phyloP scores from a whole-genome alignment of 64 coral and sea anemone species.

The Platygyra sinensis region DNA sequence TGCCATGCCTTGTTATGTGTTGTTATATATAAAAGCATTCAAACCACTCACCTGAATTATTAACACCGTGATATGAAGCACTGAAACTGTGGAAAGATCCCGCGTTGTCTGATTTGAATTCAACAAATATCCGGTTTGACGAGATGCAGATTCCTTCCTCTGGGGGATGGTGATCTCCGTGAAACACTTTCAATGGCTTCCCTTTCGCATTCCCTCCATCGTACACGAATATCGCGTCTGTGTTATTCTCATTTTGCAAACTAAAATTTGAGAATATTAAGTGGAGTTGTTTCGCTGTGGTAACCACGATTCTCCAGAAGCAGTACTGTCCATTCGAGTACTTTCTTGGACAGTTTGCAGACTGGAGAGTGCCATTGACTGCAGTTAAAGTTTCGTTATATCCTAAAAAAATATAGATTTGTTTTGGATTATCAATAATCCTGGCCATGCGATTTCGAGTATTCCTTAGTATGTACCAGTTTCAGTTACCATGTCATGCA shows the following conservation, averaged over 20 bases:
- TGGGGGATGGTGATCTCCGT: background rate
- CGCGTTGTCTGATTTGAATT: conserved; percentile 1
- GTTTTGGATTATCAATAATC: no score
- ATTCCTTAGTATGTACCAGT: no score
- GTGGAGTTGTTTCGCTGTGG: background rate
- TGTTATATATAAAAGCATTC: no score
- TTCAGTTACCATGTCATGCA: no score
- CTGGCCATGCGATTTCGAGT: no score
- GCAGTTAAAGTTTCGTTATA: conserved; percentile 37
- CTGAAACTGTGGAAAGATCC: background rate
- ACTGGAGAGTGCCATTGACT: conserved; percentile 28
- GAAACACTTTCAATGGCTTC: background rate
- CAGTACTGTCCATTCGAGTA: conserved; percentile 62
- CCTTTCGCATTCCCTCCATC: conserved; percentile 2
- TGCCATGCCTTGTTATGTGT: no score
- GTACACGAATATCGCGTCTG: background rate
- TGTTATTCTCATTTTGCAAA: background rate
- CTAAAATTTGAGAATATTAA: conserved; percentile 27
- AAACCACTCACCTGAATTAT: background rate
- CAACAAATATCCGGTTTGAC: background rate
- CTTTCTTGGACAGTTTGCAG: conserved; percentile 34
- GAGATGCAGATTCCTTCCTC: background rate
- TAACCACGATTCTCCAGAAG: conserved; percentile 58
- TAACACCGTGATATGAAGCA: background rate
- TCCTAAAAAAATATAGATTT: conserved; percentile 5